Evolutionary conservation across 2,113 vertebrate species (phyloP).

Genomic region (Clarias macrocephalus): DNA sequence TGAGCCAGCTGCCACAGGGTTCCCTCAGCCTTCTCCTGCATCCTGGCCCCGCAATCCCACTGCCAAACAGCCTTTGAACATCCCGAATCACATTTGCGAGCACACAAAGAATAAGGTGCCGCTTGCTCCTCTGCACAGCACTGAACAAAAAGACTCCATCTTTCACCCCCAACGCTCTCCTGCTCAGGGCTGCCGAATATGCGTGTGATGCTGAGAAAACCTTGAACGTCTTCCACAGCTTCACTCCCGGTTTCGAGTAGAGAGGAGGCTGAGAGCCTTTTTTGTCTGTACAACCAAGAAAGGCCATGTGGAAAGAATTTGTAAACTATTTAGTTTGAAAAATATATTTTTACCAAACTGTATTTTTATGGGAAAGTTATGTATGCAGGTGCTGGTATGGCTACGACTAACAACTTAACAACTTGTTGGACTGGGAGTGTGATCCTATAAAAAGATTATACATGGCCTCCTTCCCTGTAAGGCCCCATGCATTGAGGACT

Average conservation of each 20-base stretch:
- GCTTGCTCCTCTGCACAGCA: conserved; percentile 22
- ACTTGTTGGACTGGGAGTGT: too few relatives aligned
- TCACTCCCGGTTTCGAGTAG: background rate
- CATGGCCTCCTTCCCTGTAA: too few relatives aligned
- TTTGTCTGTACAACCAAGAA: background rate
- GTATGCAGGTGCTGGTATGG: background rate
- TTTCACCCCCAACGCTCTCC: background rate
- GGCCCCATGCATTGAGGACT: too few relatives aligned
- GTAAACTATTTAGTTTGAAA: conserved; percentile 5
- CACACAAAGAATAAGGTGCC: conserved; percentile 3
- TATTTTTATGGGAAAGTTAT: background rate
- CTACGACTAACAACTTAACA: background rate
- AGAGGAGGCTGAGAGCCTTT: background rate
- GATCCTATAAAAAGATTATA: too few relatives aligned
- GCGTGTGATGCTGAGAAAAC: conserved; percentile 22
- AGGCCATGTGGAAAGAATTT: background rate
- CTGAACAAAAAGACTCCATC: conserved; percentile 21
- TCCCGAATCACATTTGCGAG: conserved; percentile 11
- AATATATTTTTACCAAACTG: conserved; percentile 2
- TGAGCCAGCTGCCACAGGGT: conserved; percentile 14
- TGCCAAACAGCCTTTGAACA: conserved; percentile 29
- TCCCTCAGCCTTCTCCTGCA: conserved; percentile 4
- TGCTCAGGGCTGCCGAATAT: background rate
- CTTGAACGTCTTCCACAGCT: background rate
- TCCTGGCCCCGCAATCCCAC: background rate